These are phyloP conservation scores for Caenorhabditis doughertyi DNA, from an alignment of 2,888 invertebrate genomes.

Conservation along the genomic window DNA sequence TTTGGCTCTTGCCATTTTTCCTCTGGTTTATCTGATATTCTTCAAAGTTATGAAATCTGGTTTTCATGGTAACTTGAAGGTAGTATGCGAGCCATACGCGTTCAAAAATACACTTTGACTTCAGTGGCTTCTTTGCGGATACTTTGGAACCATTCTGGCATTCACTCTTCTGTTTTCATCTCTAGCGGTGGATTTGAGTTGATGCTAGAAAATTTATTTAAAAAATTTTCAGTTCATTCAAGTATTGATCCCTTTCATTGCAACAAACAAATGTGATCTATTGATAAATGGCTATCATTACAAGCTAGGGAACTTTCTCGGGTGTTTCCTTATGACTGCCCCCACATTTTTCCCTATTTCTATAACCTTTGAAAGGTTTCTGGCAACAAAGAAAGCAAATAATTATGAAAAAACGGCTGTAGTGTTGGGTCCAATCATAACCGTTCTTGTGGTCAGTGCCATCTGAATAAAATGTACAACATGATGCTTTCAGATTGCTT, in stretches of 20 bases:
- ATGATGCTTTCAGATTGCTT: background rate
- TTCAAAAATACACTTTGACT: too few species aligned
- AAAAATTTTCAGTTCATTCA: background rate
- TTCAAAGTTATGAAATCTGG: background rate
- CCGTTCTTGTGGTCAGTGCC: background rate
- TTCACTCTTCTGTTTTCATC: background rate
- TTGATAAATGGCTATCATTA: background rate
- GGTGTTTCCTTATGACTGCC: slow-evolving; percentile 18
- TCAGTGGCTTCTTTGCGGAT: background rate
- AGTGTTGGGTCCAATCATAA: slow-evolving; percentile 16
- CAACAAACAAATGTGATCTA: background rate
- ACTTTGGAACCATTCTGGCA: background rate
- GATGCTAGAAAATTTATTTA: too few species aligned
- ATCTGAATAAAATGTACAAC: background rate
- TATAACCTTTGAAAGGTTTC: slow-evolving; percentile 44
- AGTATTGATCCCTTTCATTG: background rate
- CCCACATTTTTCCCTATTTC: slow-evolving; percentile 42
- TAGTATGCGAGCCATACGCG: too few species aligned
- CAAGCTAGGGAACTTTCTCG: background rate
- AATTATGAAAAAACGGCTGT: slow-evolving; percentile 22
- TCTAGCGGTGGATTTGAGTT: background rate
- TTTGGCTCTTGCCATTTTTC: background rate
- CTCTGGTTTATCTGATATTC: background rate
- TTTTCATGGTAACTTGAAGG: background rate
- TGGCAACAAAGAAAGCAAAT: slow-evolving; percentile 13